Conservation (phyloP, 2,797 vertebrate species). For the Epinephelus awoara region DNA sequence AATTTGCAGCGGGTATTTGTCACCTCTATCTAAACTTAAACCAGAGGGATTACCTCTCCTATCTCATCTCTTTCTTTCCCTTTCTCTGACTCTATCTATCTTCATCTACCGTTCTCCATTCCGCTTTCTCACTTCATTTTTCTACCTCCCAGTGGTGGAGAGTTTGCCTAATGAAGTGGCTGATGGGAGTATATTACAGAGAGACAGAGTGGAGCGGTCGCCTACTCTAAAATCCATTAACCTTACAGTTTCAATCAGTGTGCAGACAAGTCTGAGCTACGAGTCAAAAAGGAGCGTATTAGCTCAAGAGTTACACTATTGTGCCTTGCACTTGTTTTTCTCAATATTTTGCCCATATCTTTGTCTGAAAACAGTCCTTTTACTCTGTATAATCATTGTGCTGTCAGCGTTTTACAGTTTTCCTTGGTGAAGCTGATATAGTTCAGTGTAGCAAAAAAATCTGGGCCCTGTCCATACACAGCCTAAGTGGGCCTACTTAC, state of each 20-base stretch:
- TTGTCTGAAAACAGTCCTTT: conserved; percentile 35
- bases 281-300: conserved; percentile 67
- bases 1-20: conserved; percentile 56
- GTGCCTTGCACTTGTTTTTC: conserved; percentile 42
- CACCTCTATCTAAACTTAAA: conserved; percentile 59
- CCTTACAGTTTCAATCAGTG: conserved; percentile 81
- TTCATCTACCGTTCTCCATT: conserved; percentile 66
- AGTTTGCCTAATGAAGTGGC: conserved; percentile 83
- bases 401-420: conserved; percentile 1
- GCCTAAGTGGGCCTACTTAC: neutral
- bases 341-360: conserved; percentile 42
- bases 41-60: conserved; percentile 54
- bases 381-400: neutral
- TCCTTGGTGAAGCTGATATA: neutral
- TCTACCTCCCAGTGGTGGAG: conserved; percentile 73
- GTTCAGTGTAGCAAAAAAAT: neutral
- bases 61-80: conserved; percentile 52
- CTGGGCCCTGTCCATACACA: neutral
- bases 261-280: conserved; percentile 70
- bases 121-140: conserved; percentile 75
- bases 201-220: conserved; percentile 80
- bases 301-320: conserved; percentile 56
- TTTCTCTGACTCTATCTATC: conserved; percentile 62
- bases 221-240: conserved; percentile 85
- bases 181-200: conserved; percentile 84